Base-by-base conservation (phyloP, 2,797 vertebrate species). In the Phoxinus dragarum region DNA sequence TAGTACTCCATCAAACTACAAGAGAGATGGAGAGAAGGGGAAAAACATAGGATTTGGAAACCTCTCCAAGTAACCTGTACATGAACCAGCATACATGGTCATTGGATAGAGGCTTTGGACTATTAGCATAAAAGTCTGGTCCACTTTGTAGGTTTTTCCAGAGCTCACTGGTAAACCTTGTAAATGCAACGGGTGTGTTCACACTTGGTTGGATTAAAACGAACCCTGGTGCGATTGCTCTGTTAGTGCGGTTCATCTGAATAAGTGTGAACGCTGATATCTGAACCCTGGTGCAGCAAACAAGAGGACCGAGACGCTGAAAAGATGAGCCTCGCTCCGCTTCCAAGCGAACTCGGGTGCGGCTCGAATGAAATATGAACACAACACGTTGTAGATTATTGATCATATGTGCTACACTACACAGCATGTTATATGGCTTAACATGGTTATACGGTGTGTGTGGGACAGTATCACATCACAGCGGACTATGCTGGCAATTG, bases 1-100 rank as follows among this genome's bases (percentile, higher is more conserved):
- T 95, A 96, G 90, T 94, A 96, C 77, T 97, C 96, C 89, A 95
- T 94, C 82, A 96, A 91, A 91, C 96, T 97, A 69, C 79, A 69
- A 74, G 36, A 77, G 89, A 84, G 88, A 80, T 86, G 81, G 44
- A 84, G 47, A 27, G 16, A 49, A 5, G 34, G 34, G 40, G 23
- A 71, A 5, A 80, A 31, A 52, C 5, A 10, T 4, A 52, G 5
- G 12, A 27, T 52, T 74, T 21, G 40, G 16, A 52, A 77, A 77
- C 49, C 16, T 74, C 27, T 21, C 17, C 9, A 21, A 1, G 72
- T 23, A 54, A 36, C 16, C 74, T 77, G 14, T 59, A 77, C 52
- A 42, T 44, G 56, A 5, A 31, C 38, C 40, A 34, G 77, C 59
- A 79, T 21, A 34, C 16, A 42, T 19, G 10, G 6, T 23, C 49